These are phyloP conservation scores for Uloborus plumipes DNA, from an alignment of 2,888 invertebrate species.

Conservation along the genomic window DNA sequence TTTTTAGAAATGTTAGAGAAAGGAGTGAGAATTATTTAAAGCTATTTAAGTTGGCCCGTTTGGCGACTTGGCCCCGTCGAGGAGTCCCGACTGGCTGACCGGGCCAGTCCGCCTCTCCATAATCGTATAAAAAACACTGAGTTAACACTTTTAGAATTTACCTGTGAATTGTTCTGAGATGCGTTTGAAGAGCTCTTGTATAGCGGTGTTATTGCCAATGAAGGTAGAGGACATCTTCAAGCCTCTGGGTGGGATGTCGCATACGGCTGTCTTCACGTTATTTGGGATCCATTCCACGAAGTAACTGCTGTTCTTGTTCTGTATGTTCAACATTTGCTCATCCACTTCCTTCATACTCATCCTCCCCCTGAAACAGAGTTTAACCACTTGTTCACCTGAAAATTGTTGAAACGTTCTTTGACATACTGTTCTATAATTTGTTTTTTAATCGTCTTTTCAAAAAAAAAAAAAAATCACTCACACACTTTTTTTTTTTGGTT, in stretches of 20 bases:
- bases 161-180: slow-evolving; percentile 72
- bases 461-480: no score
- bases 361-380: slow-evolving; percentile 69
- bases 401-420: no score
- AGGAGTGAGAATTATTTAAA: no score
- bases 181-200: slow-evolving; percentile 73
- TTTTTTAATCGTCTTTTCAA: no score
- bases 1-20: no score
- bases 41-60: no score
- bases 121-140: no score
- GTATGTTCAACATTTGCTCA: slow-evolving; percentile 75
- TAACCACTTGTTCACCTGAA: slow-evolving; percentile 73
- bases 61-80: no score
- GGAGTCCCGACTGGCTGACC: no score
- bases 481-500: no score
- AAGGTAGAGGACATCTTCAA: slow-evolving; percentile 75
- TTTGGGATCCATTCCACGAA: slow-evolving; percentile 75
- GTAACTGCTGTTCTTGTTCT: slow-evolving; percentile 75
- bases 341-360: slow-evolving; percentile 76
- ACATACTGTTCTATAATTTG: no score
- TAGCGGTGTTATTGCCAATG: slow-evolving; percentile 73
- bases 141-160: slow-evolving; percentile 34
- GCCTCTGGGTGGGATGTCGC: slow-evolving; percentile 75
- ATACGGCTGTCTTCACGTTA: slow-evolving; percentile 74
- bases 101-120: no score